phyloP scores from a whole-genome alignment of 2,797 vertebrate species.

The Sebastes melanostomus region DNA sequence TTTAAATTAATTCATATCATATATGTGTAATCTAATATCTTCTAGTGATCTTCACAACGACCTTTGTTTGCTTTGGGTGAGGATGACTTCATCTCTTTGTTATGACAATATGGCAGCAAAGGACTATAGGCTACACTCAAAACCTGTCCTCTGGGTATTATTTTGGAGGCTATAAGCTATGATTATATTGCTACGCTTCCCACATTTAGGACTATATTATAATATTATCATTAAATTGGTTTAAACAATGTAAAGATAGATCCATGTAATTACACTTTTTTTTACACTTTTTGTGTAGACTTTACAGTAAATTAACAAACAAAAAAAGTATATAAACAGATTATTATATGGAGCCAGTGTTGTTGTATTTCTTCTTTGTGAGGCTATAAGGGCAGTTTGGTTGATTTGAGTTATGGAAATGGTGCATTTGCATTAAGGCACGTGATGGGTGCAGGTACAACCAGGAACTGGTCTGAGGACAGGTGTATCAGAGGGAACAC shows the following conservation, averaged over 20 bases:
- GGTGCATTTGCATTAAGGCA: slow-evolving; percentile 78
- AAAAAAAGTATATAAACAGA: not conserved
- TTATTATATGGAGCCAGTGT: not conserved
- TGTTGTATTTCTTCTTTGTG: slow-evolving; percentile 9
- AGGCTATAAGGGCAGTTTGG: slow-evolving; percentile 62
- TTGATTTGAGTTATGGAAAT: slow-evolving; percentile 84
- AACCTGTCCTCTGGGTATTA: not conserved
- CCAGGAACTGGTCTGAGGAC: slow-evolving; percentile 48
- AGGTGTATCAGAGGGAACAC: slow-evolving; percentile 24
- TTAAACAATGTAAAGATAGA: not conserved
- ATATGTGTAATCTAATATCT: not conserved
- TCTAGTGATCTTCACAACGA: slow-evolving; percentile 58
- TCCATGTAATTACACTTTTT: not conserved
- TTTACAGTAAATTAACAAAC: not conserved
- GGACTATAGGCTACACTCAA: not conserved
- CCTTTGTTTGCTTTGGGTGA: slow-evolving; percentile 67
- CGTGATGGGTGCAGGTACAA: slow-evolving; percentile 24
- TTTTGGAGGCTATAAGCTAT: not conserved
- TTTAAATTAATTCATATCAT: not conserved
- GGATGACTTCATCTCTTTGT: slow-evolving; percentile 69
- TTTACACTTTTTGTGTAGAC: not conserved
- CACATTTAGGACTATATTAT: not conserved
- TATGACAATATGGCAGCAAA: slow-evolving; percentile 49
- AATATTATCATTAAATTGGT: not conserved
- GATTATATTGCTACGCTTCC: not conserved